Conservation (phyloP, 2,888 invertebrate genomes). For the Eustalomyia histrio region DNA sequence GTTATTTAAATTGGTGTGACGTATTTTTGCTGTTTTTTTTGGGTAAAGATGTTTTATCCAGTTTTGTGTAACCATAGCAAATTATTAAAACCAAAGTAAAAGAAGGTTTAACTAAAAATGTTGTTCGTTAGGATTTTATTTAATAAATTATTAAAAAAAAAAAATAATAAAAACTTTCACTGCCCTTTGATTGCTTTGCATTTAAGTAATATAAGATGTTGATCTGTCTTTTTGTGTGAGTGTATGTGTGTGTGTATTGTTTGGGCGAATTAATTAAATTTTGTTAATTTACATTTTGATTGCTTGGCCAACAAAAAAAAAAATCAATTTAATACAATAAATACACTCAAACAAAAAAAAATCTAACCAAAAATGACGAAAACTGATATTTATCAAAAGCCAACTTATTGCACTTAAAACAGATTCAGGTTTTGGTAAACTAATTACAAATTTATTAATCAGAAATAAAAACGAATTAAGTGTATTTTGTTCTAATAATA, state of each 20-base stretch:
- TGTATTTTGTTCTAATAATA: too few species aligned
- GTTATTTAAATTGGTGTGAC: slow-evolving; percentile 33
- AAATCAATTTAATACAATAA: slow-evolving; percentile 28
- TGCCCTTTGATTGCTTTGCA: slow-evolving; percentile 48
- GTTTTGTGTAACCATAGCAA: too few species aligned
- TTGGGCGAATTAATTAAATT: slow-evolving; percentile 53
- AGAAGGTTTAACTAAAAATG: background rate
- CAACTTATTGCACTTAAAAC: too few species aligned
- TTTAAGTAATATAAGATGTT: slow-evolving; percentile 25
- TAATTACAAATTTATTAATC: too few species aligned
- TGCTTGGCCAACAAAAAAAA: slow-evolving; percentile 21
- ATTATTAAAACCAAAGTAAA: too few species aligned
- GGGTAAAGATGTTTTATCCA: too few species aligned
- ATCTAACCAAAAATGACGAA: too few species aligned
- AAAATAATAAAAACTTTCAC: slow-evolving; percentile 41
- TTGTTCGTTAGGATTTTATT: slow-evolving; percentile 22
- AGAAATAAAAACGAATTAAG: too few species aligned
- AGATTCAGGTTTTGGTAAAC: too few species aligned
- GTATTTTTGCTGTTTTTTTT: background rate
- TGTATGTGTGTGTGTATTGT: slow-evolving; percentile 11
- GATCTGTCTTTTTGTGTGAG: background rate
- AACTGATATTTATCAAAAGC: too few species aligned
- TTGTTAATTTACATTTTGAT: slow-evolving; percentile 61
- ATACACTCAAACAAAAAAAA: too few species aligned
- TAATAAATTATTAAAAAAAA: slow-evolving; percentile 1